phyloP scores from a whole-genome alignment of 2,113 vertebrate genomes.

The Phalacrocorax carbo region DNA sequence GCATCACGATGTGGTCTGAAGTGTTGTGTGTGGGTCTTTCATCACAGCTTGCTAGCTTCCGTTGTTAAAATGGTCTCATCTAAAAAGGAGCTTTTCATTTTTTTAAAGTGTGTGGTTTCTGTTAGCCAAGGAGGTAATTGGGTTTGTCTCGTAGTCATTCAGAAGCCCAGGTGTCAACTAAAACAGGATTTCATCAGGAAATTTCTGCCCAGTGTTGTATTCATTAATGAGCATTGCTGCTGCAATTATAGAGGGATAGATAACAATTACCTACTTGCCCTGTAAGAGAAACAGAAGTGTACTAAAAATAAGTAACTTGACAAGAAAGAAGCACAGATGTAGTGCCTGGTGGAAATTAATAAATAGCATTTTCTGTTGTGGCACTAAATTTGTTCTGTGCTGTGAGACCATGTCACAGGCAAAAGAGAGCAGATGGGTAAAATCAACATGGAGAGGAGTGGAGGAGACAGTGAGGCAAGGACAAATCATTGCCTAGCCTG shows the following conservation, averaged over 20 bases:
- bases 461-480: neutral
- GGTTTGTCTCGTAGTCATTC: neutral
- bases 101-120: neutral
- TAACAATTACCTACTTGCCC: neutral
- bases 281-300: neutral
- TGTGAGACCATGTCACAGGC: fast-evolving
- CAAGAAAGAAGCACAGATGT: neutral
- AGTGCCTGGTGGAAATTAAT: neutral
- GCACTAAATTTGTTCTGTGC: neutral
- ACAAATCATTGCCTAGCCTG: fast-evolving
- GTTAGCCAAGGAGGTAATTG: neutral
- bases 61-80: neutral
- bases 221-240: constrained; percentile 16
- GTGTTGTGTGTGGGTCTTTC: neutral
- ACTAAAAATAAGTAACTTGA: neutral
- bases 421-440: neutral
- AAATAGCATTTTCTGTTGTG: neutral
- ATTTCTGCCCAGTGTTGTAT: neutral
- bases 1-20: neutral
- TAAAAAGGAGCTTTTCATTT: neutral
- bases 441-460: fast-evolving
- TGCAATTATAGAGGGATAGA: neutral
- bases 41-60: neutral
- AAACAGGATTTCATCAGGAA: neutral
- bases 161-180: neutral